Base-by-base conservation (phyloP, 1,140 invertebrate species). In the Cydia pomonella region DNA sequence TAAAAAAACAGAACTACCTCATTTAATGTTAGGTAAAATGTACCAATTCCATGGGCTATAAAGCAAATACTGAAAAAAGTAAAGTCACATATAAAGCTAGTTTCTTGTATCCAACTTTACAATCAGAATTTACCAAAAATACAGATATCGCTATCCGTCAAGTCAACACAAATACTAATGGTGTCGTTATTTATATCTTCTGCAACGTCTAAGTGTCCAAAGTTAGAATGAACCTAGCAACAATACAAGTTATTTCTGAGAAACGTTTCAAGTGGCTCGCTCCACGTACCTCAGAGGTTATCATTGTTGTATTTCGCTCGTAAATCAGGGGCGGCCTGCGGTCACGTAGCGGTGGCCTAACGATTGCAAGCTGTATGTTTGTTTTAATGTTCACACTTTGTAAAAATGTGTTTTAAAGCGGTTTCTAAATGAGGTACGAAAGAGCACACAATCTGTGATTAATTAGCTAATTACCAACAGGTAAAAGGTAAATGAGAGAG, bases 241-340 rank as follows among this genome's bases (percentile, higher is more conserved):
- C 63, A 66, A 66, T 33, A 33, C 64, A 69, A 10, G 33, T 38
- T 69, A 41, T 66, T 66, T n/a, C 64, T 41, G 16, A 69, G 18
- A 77, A 77, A 74, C 73, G 71, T 77, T 74, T 72, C 73, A 77
- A 62, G 76, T 72, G 50, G 73, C 69, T 66, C 76, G 63, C 69
- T 64, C 21, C 77, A 75, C 76, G 79, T 77, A 75, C 72, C 53
- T 73, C 59, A 25, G 38, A 72, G 77, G 77, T 76, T 80, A 80
- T 80, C 79, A 62, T 9, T 64, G 71, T 44, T 74, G n/a, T 74
- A 72, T 77, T 80, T 76, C 53, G 73, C 29, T 78, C 77, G 75
- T 80, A 77, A 80, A 80, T 80, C 72, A 78, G 59, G 9, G 16
- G 66, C 73, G 47, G 71, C 74, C 44, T 74, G 74, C 64, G 64